Conservation (phyloP, 2,888 invertebrate genomes). For the Andrena bucephala region DNA sequence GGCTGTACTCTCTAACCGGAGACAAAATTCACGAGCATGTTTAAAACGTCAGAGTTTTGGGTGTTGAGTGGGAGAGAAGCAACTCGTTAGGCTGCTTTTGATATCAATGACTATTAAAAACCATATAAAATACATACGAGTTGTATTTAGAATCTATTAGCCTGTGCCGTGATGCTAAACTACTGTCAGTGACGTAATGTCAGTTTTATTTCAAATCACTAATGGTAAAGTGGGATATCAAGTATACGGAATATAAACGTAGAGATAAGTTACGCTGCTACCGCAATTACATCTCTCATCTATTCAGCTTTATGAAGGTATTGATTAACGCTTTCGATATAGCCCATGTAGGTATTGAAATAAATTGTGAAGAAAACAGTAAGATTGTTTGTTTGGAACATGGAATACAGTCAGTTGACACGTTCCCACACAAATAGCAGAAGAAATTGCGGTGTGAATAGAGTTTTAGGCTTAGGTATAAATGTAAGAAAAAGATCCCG, state of each 20-base stretch:
- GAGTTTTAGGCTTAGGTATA: constrained; percentile 39
- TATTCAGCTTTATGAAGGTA: too few species aligned
- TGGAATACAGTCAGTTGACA: constrained; percentile 20
- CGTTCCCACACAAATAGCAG: constrained; percentile 9
- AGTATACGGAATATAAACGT: too few species aligned
- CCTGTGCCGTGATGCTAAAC: background rate
- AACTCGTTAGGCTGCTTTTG: background rate
- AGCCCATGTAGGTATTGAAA: too few species aligned
- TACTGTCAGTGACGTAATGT: background rate
- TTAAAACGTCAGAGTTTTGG: background rate
- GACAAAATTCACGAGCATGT: constrained; percentile 9
- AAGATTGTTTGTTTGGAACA: constrained; percentile 16
- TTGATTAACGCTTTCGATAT: too few species aligned
- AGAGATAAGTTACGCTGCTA: too few species aligned
- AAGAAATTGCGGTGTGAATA: constrained; percentile 52
- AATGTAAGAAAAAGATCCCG: constrained; percentile 50
- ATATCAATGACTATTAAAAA: background rate
- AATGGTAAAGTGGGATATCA: too few species aligned
- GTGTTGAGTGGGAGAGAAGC: background rate
- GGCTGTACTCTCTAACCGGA: constrained; percentile 26
- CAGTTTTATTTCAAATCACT: too few species aligned
- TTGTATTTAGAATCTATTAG: background rate
- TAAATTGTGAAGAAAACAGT: background rate
- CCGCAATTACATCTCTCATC: too few species aligned
- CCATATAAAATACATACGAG: too few species aligned